These are phyloP conservation scores for Hydrozoanthus tunicans DNA, from an alignment of 64 coral and sea anemone species.

Conservation along the genomic window DNA sequence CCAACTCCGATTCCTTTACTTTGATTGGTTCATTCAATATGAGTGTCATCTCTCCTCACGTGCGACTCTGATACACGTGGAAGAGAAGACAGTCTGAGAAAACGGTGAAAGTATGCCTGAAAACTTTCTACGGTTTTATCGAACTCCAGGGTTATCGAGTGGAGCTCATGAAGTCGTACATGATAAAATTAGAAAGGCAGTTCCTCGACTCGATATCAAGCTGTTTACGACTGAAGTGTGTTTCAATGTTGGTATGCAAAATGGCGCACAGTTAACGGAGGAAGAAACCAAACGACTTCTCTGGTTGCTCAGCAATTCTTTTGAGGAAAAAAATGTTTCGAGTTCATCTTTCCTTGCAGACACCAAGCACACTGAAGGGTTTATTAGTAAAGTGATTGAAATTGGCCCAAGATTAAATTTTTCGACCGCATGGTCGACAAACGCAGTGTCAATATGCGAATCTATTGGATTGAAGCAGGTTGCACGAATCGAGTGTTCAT, in stretches of 20 bases:
- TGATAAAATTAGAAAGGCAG: constrained; percentile 43
- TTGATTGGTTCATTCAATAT: constrained; percentile 49
- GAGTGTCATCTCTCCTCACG: not conserved
- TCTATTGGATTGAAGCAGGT: constrained; percentile 89
- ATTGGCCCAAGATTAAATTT: constrained; percentile 98
- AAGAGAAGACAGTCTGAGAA: not conserved
- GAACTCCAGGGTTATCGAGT: constrained; percentile 72
- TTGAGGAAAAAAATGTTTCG: constrained; percentile 74
- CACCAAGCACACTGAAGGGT: not conserved
- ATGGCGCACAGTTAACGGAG: constrained; percentile 40
- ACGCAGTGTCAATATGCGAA: constrained; percentile 92
- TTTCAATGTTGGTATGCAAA: constrained; percentile 68
- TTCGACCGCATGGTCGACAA: constrained; percentile 95
- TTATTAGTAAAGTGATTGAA: constrained; percentile 68
- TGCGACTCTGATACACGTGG: not conserved
- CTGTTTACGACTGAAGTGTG: constrained; percentile 76
- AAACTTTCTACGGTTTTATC: constrained; percentile 64
- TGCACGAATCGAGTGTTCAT: constrained; percentile 81
- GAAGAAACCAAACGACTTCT: constrained; percentile 57
- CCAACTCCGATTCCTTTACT: not conserved
- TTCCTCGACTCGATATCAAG: constrained; percentile 49
- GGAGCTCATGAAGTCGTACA: constrained; percentile 66
- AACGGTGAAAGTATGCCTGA: constrained; percentile 54
- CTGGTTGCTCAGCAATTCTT: constrained; percentile 79
- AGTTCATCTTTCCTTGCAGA: constrained; percentile 59